phyloP scores from a whole-genome alignment of 2,888 invertebrate species.

The Euphydryas editha region DNA sequence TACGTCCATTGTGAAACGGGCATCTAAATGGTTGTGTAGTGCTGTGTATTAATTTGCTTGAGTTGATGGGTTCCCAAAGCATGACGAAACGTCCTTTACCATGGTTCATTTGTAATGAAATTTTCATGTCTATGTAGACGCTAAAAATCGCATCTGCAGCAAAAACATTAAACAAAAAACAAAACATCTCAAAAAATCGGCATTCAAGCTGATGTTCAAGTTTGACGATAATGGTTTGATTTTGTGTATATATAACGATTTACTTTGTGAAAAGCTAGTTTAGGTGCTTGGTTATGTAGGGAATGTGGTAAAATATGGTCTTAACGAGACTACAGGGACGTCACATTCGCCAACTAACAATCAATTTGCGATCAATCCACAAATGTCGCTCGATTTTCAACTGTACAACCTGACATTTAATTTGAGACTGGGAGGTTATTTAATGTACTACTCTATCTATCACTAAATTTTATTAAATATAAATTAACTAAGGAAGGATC shows the following conservation, averaged over 20 bases:
- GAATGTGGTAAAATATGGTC: constrained; percentile 66
- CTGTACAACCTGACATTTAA: constrained; percentile 69
- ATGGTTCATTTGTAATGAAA: constrained; percentile 25
- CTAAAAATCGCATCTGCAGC: not conserved
- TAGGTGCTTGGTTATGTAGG: constrained; percentile 66
- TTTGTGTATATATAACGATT: constrained; percentile 55
- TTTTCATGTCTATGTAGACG: constrained; percentile 14
- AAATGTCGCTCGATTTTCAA: constrained; percentile 63
- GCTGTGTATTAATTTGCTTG: constrained; percentile 71
- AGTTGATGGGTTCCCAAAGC: constrained; percentile 71
- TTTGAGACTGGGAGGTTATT: constrained; percentile 15
- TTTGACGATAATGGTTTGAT: constrained; percentile 12
- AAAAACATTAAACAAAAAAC: constrained; percentile 5
- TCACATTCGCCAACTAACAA: constrained; percentile 80
- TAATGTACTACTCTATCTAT: not conserved
- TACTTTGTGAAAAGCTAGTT: constrained; percentile 71
- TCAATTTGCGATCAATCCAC: constrained; percentile 70
- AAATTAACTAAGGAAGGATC: constrained; percentile 15
- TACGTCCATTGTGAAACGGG: constrained; percentile 62
- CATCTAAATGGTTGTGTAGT: constrained; percentile 75
- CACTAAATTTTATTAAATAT: not conserved
- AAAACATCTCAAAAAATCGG: not conserved
- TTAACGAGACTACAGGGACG: constrained; percentile 77
- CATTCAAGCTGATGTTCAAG: constrained; percentile 14
- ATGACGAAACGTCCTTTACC: constrained; percentile 61